A percentile compares a stretch with the other conserved stretches of the same genome.
Evolutionary conservation across 1,140 invertebrate species (phyloP).

Genomic region (Eriocheir sinensis): DNA sequence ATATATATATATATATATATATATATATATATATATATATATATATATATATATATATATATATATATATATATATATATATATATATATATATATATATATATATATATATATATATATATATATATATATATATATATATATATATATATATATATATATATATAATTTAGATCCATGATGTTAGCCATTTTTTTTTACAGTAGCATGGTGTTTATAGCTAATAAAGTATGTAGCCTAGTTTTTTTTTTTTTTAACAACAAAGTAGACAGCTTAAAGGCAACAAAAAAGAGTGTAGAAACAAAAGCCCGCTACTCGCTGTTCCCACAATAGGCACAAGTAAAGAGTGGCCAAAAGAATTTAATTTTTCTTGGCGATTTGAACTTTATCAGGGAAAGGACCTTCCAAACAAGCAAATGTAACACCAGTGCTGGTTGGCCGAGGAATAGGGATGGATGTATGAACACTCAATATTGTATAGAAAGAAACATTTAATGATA

Average conservation of each 20-base stretch:
- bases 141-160: slow-evolving; percentile 58
- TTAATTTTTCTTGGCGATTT: not conserved
- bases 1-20: slow-evolving; percentile 58
- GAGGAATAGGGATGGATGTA: not conserved
- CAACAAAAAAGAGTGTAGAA: too few relatives aligned
- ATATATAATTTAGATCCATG: slow-evolving; percentile 48
- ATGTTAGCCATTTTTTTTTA: not conserved
- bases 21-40: slow-evolving; percentile 65
- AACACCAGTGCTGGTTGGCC: not conserved
- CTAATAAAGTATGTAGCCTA: not conserved
- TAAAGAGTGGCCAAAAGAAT: too few relatives aligned
- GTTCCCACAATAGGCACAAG: too few relatives aligned
- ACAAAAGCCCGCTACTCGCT: too few relatives aligned
- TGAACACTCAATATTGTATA: slow-evolving; percentile 35
- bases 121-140: slow-evolving; percentile 56
- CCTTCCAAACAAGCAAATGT: not conserved
- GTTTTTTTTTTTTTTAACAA: not conserved
- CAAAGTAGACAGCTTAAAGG: too few relatives aligned
- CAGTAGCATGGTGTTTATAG: slow-evolving; percentile 23
- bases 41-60: slow-evolving; percentile 54
- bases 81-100: slow-evolving; percentile 68
- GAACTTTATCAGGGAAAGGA: not conserved
- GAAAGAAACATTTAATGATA: slow-evolving; percentile 77
- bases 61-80: slow-evolving; percentile 51
- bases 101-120: slow-evolving; percentile 61